Evolutionary conservation across 2,113 vertebrate species (phyloP).

Genomic region (Oxygymnocypris stewartii): DNA sequence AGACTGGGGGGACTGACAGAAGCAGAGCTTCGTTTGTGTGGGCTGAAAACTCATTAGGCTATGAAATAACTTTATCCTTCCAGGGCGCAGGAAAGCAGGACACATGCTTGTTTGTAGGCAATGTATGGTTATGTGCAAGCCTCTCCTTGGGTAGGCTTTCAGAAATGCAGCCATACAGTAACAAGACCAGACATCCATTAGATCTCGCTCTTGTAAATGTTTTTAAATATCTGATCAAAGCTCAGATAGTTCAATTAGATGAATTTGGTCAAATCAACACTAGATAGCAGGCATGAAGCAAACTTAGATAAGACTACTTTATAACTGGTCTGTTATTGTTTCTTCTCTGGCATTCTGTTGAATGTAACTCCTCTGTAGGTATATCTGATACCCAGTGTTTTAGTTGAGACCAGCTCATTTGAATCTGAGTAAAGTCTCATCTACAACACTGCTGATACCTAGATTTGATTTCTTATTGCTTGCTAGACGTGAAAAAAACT

Average conservation of each 20-base stretch:
- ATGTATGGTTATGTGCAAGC: constrained; percentile 70
- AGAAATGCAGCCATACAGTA: constrained; percentile 65
- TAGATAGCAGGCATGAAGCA: background rate
- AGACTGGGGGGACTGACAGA: constrained; percentile 75
- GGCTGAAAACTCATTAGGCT: constrained; percentile 78
- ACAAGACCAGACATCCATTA: constrained; percentile 2
- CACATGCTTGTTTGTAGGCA: constrained; percentile 76
- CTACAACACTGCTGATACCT: too few relatives aligned
- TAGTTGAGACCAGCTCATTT: background rate
- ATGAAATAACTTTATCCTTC: constrained; percentile 78
- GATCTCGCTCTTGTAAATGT: background rate
- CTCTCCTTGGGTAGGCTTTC: constrained; percentile 80
- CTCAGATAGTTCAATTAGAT: background rate
- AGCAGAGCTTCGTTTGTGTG: constrained; percentile 72
- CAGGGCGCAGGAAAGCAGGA: constrained; percentile 71
- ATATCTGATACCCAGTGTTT: background rate
- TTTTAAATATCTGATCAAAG: constrained; percentile 28
- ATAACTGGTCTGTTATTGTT: background rate
- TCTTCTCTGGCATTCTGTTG: background rate
- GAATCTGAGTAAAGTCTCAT: background rate
- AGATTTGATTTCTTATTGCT: too few relatives aligned
- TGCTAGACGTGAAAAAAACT: too few relatives aligned
- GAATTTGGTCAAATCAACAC: background rate
- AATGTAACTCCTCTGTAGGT: background rate
- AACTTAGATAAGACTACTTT: background rate